These are phyloP conservation scores for Leucoraja ocellata DNA, from an alignment of 2,797 vertebrate species.

Conservation along the genomic window DNA sequence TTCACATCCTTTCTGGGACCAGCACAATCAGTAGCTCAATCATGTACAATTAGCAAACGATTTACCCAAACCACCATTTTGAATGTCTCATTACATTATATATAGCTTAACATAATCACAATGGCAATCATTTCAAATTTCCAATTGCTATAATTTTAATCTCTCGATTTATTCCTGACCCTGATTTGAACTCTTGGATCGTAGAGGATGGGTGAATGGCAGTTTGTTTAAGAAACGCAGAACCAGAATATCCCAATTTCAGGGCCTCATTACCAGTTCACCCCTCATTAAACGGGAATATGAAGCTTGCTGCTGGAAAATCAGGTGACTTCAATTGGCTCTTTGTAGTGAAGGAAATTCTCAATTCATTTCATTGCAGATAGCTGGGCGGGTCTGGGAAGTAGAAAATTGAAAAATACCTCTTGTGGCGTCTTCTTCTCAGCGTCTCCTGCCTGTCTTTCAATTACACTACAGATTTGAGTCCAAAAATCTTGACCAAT, in stretches of 20 bases:
- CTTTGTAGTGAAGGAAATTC: background rate
- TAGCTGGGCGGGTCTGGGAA: background rate
- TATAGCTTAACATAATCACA: background rate
- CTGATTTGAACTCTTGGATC: background rate
- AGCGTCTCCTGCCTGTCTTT: background rate
- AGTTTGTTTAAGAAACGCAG: background rate
- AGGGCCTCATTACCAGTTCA: background rate
- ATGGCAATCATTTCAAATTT: background rate
- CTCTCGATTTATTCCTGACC: background rate
- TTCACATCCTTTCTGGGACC: background rate
- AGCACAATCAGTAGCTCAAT: background rate
- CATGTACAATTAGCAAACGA: background rate
- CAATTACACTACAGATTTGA: no score
- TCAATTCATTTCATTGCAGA: background rate
- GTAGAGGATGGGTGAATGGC: background rate
- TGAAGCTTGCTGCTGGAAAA: background rate
- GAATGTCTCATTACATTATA: background rate
- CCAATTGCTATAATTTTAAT: background rate
- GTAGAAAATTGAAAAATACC: background rate
- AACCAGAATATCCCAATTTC: background rate
- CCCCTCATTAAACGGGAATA: background rate
- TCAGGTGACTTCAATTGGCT: background rate
- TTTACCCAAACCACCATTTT: background rate
- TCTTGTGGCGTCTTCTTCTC: background rate
- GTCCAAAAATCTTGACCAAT: background rate